These are phyloP conservation scores for Serripes groenlandicus DNA, from an alignment of 2,888 invertebrate genomes.

Conservation along the genomic window DNA sequence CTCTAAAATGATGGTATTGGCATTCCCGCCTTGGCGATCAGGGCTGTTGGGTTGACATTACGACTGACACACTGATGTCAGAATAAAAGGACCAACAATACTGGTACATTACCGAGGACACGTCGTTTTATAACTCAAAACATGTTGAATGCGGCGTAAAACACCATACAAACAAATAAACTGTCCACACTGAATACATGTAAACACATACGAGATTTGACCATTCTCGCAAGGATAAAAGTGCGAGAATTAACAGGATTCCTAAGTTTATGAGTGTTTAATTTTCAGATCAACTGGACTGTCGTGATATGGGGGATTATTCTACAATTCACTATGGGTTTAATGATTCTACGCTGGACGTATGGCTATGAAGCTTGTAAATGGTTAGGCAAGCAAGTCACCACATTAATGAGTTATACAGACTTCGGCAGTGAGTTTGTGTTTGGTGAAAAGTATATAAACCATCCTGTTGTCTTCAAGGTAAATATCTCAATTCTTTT, in stretches of 20 bases:
- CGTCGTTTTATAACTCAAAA: no score
- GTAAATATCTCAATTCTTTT: no score
- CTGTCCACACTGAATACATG: neutral
- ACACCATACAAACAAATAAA: no score
- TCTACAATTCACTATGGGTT: slow-evolving; percentile 93
- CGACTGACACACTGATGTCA: no score
- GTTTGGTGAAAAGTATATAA: slow-evolving; percentile 89
- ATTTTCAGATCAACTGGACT: slow-evolving; percentile 88
- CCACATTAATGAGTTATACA: slow-evolving; percentile 92
- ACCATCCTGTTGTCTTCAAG: slow-evolving; percentile 93
- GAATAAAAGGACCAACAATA: no score
- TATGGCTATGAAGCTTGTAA: slow-evolving; percentile 91
- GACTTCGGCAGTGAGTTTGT: slow-evolving; percentile 94
- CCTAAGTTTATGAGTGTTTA: neutral
- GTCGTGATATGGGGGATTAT: slow-evolving; percentile 93
- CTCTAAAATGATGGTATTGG: no score
- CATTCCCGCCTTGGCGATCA: no score
- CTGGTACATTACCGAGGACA: no score
- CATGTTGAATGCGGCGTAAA: no score
- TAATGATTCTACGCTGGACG: slow-evolving; percentile 94
- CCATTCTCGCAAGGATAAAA: no score
- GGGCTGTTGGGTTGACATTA: no score
- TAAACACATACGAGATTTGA: no score
- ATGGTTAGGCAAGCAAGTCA: slow-evolving; percentile 90
- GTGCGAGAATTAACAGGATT: neutral